A percentile compares a stretch with the other conserved stretches of the same genome.
phyloP scores from a whole-genome alignment of 1,140 invertebrate species.

The Pseudomyrmex sp. region DNA sequence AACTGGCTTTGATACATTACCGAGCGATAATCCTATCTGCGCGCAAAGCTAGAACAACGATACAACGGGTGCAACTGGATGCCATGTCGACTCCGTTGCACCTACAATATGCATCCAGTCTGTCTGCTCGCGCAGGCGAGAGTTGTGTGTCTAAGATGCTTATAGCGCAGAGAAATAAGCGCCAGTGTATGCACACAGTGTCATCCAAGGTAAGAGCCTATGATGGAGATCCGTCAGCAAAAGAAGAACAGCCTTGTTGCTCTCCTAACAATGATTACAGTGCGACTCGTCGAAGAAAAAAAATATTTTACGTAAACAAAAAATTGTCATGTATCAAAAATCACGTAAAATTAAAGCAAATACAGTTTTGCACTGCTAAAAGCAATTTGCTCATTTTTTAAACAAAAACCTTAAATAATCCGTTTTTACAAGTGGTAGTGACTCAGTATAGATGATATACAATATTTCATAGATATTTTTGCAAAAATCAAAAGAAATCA shows the following conservation, averaged over 20 bases:
- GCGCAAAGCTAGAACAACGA: slow-evolving; percentile 65
- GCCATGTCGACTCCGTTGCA: slow-evolving; percentile 34
- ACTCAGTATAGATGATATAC: too few species aligned
- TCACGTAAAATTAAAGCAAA: too few species aligned
- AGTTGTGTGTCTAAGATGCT: slow-evolving; percentile 9
- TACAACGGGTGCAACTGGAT: slow-evolving; percentile 54
- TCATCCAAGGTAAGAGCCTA: not conserved
- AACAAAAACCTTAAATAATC: too few species aligned
- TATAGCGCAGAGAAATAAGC: slow-evolving; percentile 24
- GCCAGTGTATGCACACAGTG: not conserved
- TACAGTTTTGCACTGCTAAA: not conserved
- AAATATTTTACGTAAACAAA: too few species aligned
- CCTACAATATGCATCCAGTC: slow-evolving; percentile 44
- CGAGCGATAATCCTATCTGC: slow-evolving; percentile 72
- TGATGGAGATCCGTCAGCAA: slow-evolving; percentile 18
- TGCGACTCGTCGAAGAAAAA: not conserved
- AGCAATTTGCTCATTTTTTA: too few species aligned
- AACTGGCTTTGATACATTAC: slow-evolving; percentile 74
- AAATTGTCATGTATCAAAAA: too few species aligned
- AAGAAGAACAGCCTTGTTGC: slow-evolving; percentile 2
- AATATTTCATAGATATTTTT: not conserved
- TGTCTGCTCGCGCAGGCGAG: not conserved
- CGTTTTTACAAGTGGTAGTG: too few species aligned
- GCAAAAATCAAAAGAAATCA: too few species aligned
- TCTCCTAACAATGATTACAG: not conserved